Evolutionary conservation across 2,888 invertebrate genomes (phyloP).

Genomic region (Tetanocera ferruginea): DNA sequence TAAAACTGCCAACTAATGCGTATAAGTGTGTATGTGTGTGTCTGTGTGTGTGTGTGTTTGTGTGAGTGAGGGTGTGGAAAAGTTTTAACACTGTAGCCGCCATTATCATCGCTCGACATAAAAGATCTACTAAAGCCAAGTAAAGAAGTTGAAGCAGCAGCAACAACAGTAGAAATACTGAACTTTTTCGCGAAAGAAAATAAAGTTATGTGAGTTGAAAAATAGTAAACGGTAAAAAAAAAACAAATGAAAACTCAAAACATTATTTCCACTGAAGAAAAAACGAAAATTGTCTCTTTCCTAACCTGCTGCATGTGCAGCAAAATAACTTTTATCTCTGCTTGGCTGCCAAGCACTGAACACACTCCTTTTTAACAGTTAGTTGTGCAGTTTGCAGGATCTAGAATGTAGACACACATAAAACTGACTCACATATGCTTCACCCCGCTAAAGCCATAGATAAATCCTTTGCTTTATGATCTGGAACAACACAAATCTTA

Average conservation of each 20-base stretch:
- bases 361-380: too few species aligned
- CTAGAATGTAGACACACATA: not conserved
- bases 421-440: not conserved
- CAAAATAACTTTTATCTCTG: not conserved
- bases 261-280: not conserved
- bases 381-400: not conserved
- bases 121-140: not conserved
- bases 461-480: slow-evolving; percentile 38
- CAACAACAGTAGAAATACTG: not conserved
- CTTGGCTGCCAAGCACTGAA: not conserved
- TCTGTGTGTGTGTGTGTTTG: slow-evolving; percentile 4
- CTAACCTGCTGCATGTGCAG: not conserved
- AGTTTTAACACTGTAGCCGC: slow-evolving; percentile 1
- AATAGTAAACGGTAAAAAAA: not conserved
- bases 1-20: not conserved
- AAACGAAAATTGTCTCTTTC: not conserved
- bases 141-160: slow-evolving; percentile 12
- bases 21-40: not conserved
- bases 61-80: not conserved
- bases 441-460: not conserved
- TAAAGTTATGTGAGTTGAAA: not conserved
- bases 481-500: slow-evolving; percentile 36
- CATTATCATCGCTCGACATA: slow-evolving; percentile 16
- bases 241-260: not conserved
- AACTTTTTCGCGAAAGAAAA: slow-evolving; percentile 17